These are phyloP conservation scores for Leuctra nigra DNA, from an alignment of 2,888 invertebrate species.

Conservation along the genomic window DNA sequence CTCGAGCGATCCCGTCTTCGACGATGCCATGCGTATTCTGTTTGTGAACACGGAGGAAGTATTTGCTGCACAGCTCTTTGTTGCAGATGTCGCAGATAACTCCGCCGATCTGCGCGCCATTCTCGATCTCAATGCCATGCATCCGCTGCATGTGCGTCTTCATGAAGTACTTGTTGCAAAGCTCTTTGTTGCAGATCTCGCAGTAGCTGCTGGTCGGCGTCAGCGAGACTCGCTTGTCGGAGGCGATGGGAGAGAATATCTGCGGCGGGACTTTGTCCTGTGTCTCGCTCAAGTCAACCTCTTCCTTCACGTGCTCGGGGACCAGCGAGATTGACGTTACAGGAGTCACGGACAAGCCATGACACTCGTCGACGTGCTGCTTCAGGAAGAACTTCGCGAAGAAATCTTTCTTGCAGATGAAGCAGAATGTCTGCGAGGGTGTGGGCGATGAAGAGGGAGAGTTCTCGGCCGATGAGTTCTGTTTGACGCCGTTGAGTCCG, in stretches of 20 bases:
- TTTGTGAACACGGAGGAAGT: constrained; percentile 94
- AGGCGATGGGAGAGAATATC: constrained; percentile 33
- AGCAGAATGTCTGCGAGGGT: constrained; percentile 38
- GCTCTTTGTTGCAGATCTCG: constrained; percentile 96
- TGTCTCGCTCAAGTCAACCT: constrained; percentile 29
- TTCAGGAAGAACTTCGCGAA: constrained; percentile 56
- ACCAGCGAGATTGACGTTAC: constrained; percentile 7
- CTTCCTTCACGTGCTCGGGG: constrained; percentile 32
- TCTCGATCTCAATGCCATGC: constrained; percentile 93
- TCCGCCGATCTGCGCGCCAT: constrained; percentile 86
- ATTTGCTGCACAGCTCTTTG: constrained; percentile 96
- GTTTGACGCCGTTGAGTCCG: constrained; percentile 31
- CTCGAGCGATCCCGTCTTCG: constrained; percentile 58
- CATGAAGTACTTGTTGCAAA: constrained; percentile 99
- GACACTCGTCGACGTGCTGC: constrained; percentile 61
- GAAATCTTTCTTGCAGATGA: constrained; percentile 54
- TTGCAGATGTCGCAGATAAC: constrained; percentile 97
- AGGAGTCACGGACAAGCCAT: constrained; percentile 40
- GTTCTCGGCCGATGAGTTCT: constrained; percentile 32
- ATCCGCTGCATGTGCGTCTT: constrained; percentile 99
- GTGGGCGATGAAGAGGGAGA: constrained; percentile 34
- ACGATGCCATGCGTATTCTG: constrained; percentile 96
- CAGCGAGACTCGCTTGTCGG: constrained; percentile 51
- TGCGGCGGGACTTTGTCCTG: constrained; percentile 28
- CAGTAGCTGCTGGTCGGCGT: constrained; percentile 84